A percentile compares a stretch with the other conserved stretches of the same genome.
phyloP scores from a whole-genome alignment of 2,113 vertebrate genomes.

The Capreolus pygargus region DNA sequence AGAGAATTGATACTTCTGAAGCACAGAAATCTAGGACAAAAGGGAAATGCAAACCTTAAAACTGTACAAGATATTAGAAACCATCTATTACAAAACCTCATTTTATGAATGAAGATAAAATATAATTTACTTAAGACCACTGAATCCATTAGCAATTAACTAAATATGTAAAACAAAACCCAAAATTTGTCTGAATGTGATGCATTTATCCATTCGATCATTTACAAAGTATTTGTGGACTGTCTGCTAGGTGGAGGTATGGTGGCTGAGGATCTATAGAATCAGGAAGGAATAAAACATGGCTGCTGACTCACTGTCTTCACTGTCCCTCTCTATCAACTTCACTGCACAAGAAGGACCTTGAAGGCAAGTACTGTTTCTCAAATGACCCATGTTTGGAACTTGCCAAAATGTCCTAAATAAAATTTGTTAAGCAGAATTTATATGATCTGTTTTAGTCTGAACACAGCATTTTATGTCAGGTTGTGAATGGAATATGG shows the following conservation, averaged over 20 bases:
- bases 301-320: not conserved
- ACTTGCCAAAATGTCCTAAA: not conserved
- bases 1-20: not conserved
- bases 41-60: not conserved
- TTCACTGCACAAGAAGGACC: not conserved
- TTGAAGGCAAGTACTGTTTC: not conserved
- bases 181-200: not conserved
- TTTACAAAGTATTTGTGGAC: not conserved
- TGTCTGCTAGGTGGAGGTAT: not conserved
- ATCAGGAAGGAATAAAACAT: not conserved
- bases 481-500: not conserved
- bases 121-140: not conserved
- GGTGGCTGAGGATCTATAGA: not conserved
- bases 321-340: not conserved
- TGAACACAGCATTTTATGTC: not conserved
- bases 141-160: not conserved
- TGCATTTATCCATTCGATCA: not conserved
- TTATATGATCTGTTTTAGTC: not conserved
- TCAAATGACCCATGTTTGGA: not conserved
- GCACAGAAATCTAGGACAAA: not conserved
- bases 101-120: conserved; percentile 43
- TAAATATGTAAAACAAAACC: not conserved
- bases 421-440: not conserved
- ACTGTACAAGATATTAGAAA: not conserved
- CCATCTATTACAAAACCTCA: not conserved